Evolutionary conservation across 2,113 vertebrate genomes (phyloP).

Genomic region (Oryzias celebensis): DNA sequence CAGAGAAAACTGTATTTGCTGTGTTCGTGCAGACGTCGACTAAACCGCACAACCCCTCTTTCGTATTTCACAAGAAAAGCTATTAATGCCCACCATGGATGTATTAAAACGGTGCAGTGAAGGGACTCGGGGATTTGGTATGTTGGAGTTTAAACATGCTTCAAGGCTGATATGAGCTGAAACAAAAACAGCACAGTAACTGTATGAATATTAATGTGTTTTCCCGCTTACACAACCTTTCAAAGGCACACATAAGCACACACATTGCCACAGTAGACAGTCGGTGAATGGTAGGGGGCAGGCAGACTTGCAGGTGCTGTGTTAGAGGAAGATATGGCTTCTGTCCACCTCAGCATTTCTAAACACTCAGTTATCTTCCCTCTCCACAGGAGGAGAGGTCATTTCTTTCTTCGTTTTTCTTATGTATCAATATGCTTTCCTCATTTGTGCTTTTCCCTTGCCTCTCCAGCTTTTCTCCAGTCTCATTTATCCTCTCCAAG

Average conservation of each 20-base stretch:
- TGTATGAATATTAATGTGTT: conserved; percentile 26
- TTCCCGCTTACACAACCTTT: conserved; percentile 6
- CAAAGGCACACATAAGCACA: conserved; percentile 7
- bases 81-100: conserved; percentile 43
- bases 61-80: conserved; percentile 44
- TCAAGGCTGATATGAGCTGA: conserved; percentile 22
- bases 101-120: conserved; percentile 55
- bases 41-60: conserved; percentile 4
- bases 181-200: conserved; percentile 38
- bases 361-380: conserved; percentile 67
- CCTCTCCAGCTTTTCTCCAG: conserved; percentile 34
- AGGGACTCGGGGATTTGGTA: conserved; percentile 39
- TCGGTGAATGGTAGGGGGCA: conserved; percentile 57
- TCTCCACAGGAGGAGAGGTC: conserved; percentile 69
- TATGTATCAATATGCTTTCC: conserved; percentile 40
- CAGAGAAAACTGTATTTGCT: neutral
- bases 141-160: conserved; percentile 38
- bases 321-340: conserved; percentile 72
- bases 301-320: conserved; percentile 63
- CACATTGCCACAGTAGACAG: conserved; percentile 47
- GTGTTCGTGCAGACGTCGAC: conserved; percentile 6
- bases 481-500: conserved; percentile 58
- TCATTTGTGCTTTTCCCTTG: conserved; percentile 24
- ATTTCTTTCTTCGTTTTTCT: conserved; percentile 54
- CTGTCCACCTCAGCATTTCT: conserved; percentile 74